phyloP scores from a whole-genome alignment of 2,797 vertebrate species.

The Myotis myotis region DNA sequence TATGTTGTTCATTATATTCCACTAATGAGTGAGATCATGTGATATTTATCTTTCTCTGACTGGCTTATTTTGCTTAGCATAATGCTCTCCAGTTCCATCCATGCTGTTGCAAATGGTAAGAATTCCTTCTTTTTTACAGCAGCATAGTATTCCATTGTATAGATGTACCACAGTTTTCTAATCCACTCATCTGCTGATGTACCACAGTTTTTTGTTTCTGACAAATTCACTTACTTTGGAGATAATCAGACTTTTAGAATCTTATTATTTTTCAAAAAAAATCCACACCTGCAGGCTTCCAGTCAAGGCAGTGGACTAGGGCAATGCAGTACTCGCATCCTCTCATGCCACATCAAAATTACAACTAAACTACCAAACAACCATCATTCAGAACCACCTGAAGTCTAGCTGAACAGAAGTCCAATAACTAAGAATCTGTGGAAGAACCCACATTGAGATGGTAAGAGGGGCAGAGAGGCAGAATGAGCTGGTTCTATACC shows the following conservation, averaged over 20 bases:
- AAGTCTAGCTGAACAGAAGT: not conserved
- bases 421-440: not conserved
- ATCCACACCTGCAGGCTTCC: not conserved
- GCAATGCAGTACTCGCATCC: not conserved
- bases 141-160: too few species aligned
- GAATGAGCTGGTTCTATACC: not conserved
- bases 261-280: not conserved
- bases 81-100: too few species aligned
- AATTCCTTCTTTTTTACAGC: too few species aligned
- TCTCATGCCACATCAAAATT: not conserved
- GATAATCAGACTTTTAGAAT: not conserved
- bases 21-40: too few species aligned
- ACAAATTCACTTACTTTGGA: not conserved
- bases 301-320: not conserved
- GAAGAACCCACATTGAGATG: not conserved
- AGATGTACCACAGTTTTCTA: too few species aligned
- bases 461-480: not conserved
- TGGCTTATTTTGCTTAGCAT: too few species aligned
- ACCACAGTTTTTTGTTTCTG: not conserved
- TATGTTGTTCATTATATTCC: too few species aligned
- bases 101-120: too few species aligned
- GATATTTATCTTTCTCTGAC: too few species aligned
- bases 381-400: not conserved
- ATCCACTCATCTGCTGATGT: too few species aligned
- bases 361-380: not conserved